Base-by-base conservation (phyloP, 2,113 vertebrate genomes). In the Amphilophus citrinellus region DNA sequence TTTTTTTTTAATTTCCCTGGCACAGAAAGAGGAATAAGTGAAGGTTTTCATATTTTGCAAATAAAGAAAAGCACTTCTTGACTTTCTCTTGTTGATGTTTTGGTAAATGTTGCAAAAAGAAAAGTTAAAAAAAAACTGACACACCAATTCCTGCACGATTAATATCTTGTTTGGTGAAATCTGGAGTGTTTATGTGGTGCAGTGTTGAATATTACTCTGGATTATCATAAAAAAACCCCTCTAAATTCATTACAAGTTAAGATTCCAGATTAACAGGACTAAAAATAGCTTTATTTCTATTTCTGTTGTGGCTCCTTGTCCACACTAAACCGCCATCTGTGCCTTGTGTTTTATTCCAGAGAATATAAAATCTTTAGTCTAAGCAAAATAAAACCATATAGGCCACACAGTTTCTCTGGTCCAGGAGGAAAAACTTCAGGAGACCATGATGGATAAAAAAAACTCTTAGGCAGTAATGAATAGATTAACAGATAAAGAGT, bases 141-240 rank as follows among this genome's bases (percentile, higher is more conserved):
- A 47, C 5, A 15, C 14, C 44, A 15, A 5, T 15, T 47, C 44
- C 44, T 24, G 30, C 10, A 1, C 24, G 24, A 50, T 50, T 30
- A 71, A 50, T 71, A 0, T 50, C 15, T 44, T 11, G 42, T 71
- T 47, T 50, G 65, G 17, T 15, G 62, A 65, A 65, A 65, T 47
- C 22, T 30, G 22, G 9, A 71, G 15, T 9, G 2, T 44, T 20
- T 73, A 53, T 53, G 24, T 32, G 44, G 6, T 73, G 66, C 44
- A 32, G 10, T 73, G 30, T 53, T 20, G 24, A 73, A 13, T 32
- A 13, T 53, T 30, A 0, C 0, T 11, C 22, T 24, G 3, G 42
- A 17, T 71, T 71, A 50, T 1, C 15, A 30, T 71, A 30, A 4
- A 50, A 53, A 35, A 35, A 6, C 6, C 2, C 10, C 66, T 53